Evolutionary conservation across 2,797 vertebrate species (phyloP), one percentile per base, ranked within the genome.

Genomic region (Triplophysa bombifrons): DNA sequence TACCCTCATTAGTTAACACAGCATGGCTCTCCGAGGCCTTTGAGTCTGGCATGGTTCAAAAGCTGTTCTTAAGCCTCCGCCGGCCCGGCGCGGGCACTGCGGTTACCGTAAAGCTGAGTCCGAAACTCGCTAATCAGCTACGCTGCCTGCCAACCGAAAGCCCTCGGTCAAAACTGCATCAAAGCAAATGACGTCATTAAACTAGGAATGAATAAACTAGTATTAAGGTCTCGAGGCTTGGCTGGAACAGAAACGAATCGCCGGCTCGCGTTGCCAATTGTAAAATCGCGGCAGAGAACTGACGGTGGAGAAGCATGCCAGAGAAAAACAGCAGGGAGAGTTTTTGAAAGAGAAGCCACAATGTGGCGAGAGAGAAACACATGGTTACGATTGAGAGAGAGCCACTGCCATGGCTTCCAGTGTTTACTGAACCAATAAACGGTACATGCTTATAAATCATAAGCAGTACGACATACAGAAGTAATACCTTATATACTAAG

Each of bases 1-100:
- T 88, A 84, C 86, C 88, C 91, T 92, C 89, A 89, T 93, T 92
- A 92, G 90, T 88, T 89, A 89, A 90, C 88, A 90, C 84, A 89
- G 87, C 20, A 77, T 84, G 86, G 85, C 72, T 81, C 84, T 83
- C 68, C 72, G 79, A 86, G 86, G 88, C 88, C 88, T 92, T 90
- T 90, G 90, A 93, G 89, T 86, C 72, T 81, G 73, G 56, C 30
- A 63, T 13, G 20, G 34, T 81, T 81, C 72, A 81, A 81, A 81
- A 76, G 73, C 73, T 19, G 34, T 48, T 70, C 68, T 61, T 51
- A 80, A 75, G 79, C 64, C 78, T 75, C 44, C 34, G 78, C 30
- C 30, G 53, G 70, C 50, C 51, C 46, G 17, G 66, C 25, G 30
- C 56, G 51, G 68, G 67, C 50, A 72, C 25, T 46, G 78, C 41